Evolutionary conservation across 2,797 vertebrate species (phyloP), one percentile per base, ranked within the genome.

Genomic region (Labeo calbasu): DNA sequence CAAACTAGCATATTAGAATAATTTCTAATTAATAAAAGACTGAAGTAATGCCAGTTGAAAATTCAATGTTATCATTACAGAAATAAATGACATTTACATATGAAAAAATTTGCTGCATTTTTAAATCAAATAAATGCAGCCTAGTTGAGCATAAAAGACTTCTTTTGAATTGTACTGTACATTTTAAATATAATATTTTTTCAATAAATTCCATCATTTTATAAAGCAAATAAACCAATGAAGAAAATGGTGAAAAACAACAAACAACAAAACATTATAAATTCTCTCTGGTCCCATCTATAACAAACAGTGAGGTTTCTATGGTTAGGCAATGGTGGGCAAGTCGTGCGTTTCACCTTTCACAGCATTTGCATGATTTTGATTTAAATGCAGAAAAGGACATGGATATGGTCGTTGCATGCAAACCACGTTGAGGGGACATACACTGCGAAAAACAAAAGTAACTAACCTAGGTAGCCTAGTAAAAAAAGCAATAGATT

Each of bases 341-440:
- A 77, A 46, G 40, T 23, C 43, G 23, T 66, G 59, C 17, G 1
- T 51, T 66, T 65, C 46, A 51, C 10, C 59, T 50, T 50, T 9
- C 2, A 21, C 23, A 79, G 61, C 36, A 79, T 66, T 79, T 79
- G 46, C 46, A 68, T 66, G 25, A 50, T 53, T 79, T 79, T n/a
- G 0, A 79, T 21, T 68, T 68, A 53, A 79, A 66, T 79, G 23
- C 11, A 21, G 77, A 68, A 68, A 68, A 79, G 46, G 6, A 55
- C 28, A 40, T 19, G 21, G 15, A 10, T 76, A 50, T 28, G 23
- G 57, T 48, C 2, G 1, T 61, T 36, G 21, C 77, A 79, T 79
- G 77, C 46, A 79, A 79, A 63, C 59, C 2, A 78, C 11, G 23
- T 50, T 8, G 1, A 68, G 19, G 19, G 61, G 46, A 36, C 59